Conservation (phyloP, 2,113 vertebrate genomes). For the Prietella phreatophila region DNA sequence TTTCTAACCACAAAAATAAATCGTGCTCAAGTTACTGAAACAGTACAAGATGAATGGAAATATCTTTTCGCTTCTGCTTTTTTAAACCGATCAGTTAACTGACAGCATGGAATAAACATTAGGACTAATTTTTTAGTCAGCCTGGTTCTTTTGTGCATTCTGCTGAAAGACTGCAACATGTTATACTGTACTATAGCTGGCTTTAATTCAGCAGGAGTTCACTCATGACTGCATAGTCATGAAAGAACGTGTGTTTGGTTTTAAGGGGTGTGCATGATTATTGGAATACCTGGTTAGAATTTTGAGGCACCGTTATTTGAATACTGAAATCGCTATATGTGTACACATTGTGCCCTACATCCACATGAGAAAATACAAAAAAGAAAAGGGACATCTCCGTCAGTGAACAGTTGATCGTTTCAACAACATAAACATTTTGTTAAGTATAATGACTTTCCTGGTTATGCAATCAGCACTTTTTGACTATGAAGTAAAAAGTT, state of each 20-base stretch:
- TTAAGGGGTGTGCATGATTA: neutral
- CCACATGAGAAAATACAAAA: neutral
- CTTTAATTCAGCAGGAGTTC: constrained; percentile 13
- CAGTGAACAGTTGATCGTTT: too few species aligned
- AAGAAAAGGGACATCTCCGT: neutral
- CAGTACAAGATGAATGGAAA: neutral
- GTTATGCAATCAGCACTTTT: too few species aligned
- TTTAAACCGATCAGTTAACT: constrained; percentile 5
- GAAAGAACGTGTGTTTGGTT: constrained; percentile 35
- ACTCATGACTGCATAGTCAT: neutral
- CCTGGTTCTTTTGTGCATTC: neutral
- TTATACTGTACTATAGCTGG: constrained; percentile 12
- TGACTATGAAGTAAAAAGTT: too few species aligned
- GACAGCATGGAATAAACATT: constrained; percentile 30
- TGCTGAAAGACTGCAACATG: neutral
- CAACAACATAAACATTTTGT: too few species aligned
- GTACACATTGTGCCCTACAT: neutral
- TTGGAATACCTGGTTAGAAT: neutral
- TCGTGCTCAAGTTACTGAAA: neutral
- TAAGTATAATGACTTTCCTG: too few species aligned
- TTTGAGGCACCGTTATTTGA: neutral
- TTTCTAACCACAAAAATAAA: constrained; percentile 16
- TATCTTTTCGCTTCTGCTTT: neutral
- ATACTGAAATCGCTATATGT: neutral
- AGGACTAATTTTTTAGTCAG: neutral